Evolutionary conservation across 1,140 invertebrate genomes (phyloP).

Genomic region (Phymastichus coffea): DNA sequence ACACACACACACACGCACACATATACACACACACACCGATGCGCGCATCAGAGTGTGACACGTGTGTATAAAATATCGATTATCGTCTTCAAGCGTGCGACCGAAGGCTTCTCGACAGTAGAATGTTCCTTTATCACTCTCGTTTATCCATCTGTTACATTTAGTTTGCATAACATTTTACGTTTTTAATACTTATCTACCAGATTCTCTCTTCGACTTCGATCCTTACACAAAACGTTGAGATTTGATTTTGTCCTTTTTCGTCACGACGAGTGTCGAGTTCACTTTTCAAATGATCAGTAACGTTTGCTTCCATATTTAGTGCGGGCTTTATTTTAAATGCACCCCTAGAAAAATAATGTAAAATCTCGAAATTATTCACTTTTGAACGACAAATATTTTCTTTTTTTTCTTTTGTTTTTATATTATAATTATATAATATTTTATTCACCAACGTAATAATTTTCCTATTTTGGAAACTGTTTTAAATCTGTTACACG

Average conservation of each 20-base stretch:
- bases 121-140: neutral
- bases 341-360: constrained; percentile 25
- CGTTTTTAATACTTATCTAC: constrained; percentile 11
- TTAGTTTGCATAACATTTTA: neutral
- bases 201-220: neutral
- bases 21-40: too few species aligned
- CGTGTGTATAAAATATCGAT: constrained; percentile 26
- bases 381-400: neutral
- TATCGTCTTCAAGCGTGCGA: constrained; percentile 12
- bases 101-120: constrained; percentile 8
- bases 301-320: too few species aligned
- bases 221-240: neutral
- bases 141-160: neutral
- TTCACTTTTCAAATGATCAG: too few species aligned
- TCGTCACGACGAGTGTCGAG: too few species aligned
- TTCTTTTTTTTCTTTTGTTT: constrained; percentile 16
- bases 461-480: constrained; percentile 2
- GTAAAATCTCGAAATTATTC: constrained; percentile 11
- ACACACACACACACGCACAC: too few species aligned
- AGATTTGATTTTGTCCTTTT: constrained; percentile 22
- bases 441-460: constrained; percentile 15
- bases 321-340: neutral
- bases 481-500: constrained; percentile 14
- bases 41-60: neutral
- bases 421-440: constrained; percentile 11